Evolutionary conservation across 2,113 vertebrate species (phyloP).

Genomic region (Pitta sordida): DNA sequence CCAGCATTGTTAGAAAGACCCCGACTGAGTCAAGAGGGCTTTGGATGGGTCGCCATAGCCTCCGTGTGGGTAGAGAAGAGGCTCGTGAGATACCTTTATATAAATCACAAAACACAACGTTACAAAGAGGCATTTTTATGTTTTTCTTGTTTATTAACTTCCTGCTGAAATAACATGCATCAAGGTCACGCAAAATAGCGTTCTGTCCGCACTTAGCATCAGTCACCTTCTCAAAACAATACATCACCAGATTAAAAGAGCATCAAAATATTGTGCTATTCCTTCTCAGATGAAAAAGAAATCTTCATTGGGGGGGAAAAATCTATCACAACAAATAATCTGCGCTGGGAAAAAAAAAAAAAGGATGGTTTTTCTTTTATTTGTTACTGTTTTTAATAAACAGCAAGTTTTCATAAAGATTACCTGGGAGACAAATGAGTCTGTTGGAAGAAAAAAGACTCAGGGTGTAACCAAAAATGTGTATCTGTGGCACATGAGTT

Average conservation of each 20-base stretch:
- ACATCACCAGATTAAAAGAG: background rate
- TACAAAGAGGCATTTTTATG: background rate
- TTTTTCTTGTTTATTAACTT: background rate
- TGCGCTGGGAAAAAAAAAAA: background rate
- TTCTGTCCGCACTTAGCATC: background rate
- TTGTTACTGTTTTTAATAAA: background rate
- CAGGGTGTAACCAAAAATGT: background rate
- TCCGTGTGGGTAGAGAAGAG: background rate
- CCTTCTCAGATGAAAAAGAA: background rate
- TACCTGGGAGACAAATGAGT: background rate
- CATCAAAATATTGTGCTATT: background rate
- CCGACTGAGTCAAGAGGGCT: background rate
- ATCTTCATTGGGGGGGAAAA: background rate
- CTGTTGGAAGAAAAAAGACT: background rate
- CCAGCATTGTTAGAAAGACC: background rate
- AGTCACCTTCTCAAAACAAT: background rate
- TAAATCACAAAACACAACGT: background rate
- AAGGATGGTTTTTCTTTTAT: rapidly evolving
- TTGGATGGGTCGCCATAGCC: background rate
- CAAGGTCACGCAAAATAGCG: background rate
- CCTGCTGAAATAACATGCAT: background rate
- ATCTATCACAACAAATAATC: background rate
- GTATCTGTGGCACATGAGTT: background rate
- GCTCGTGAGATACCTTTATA: background rate
- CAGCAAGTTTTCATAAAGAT: background rate